Conservation (phyloP, 2,888 invertebrate species). For the Bombylius major region DNA sequence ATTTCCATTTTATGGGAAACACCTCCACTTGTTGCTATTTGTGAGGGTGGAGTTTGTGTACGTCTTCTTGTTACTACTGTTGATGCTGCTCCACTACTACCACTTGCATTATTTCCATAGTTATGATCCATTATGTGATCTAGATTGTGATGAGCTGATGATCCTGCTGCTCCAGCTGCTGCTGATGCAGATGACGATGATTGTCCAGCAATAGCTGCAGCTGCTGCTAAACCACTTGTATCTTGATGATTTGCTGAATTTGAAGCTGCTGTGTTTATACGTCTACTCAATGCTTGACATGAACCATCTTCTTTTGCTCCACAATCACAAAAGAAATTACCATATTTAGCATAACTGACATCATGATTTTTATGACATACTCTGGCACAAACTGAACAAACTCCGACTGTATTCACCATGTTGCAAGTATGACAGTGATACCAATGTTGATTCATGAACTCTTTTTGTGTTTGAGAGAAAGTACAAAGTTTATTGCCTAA, state of each 20-base stretch:
- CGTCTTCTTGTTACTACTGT: conserved; percentile 37
- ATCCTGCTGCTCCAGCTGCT: conserved; percentile 9
- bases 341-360: conserved; percentile 93
- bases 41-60: conserved; percentile 42
- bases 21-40: conserved; percentile 10
- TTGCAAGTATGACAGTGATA: conserved; percentile 98
- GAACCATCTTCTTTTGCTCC: conserved; percentile 87
- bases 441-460: conserved; percentile 97
- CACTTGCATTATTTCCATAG: conserved; percentile 17
- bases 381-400: conserved; percentile 93
- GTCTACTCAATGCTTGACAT: conserved; percentile 45
- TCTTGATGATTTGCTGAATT: not conserved
- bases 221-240: conserved; percentile 4
- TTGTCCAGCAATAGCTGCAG: conserved; percentile 9
- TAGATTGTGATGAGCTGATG: conserved; percentile 14
- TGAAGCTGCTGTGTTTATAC: conserved; percentile 17
- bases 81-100: conserved; percentile 19
- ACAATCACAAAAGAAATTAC: conserved; percentile 99
- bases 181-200: not conserved
- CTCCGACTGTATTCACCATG: conserved; percentile 97
- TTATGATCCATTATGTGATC: conserved; percentile 33
- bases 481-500: conserved; percentile 70
- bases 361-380: conserved; percentile 96
- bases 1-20: conserved; percentile 1
- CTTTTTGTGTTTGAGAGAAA: conserved; percentile 91